phyloP scores from a whole-genome alignment of 1,140 invertebrate genomes.

The Drosophila tristis region DNA sequence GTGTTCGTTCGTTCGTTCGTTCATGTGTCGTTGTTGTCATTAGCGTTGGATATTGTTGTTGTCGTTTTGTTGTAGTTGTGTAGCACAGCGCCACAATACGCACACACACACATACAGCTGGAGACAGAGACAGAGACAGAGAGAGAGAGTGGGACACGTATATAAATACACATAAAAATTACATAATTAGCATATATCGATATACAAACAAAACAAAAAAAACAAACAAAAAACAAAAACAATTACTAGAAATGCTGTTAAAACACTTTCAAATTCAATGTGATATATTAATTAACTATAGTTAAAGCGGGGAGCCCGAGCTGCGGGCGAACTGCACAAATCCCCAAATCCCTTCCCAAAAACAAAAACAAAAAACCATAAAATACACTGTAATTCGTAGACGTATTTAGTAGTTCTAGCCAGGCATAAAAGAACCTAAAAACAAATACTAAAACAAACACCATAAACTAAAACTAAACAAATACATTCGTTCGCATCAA shows the following conservation, averaged over 20 bases:
- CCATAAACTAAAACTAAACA: constrained; percentile 38
- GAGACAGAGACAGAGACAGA: neutral
- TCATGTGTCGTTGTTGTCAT: constrained; percentile 51
- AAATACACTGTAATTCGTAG: constrained; percentile 53
- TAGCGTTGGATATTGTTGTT: constrained; percentile 10
- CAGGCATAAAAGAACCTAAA: constrained; percentile 60
- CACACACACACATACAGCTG: constrained; percentile 32
- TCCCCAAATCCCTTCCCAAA: constrained; percentile 9
- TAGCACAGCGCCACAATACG: constrained; percentile 51
- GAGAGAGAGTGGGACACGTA: neutral
- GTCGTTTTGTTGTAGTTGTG: constrained; percentile 40
- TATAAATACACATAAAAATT: constrained; percentile 4
- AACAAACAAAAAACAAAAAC: constrained; percentile 26
- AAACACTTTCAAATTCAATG: constrained; percentile 82
- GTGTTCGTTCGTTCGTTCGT: constrained; percentile 40
- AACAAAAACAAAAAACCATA: constrained; percentile 6
- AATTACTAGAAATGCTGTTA: constrained; percentile 79
- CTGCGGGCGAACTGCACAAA: constrained; percentile 1
- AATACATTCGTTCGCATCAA: constrained; percentile 55
- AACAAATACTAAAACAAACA: constrained; percentile 4
- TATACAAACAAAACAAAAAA: constrained; percentile 9
- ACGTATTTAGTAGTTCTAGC: constrained; percentile 71
- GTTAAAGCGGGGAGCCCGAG: constrained; percentile 22
- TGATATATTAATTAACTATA: constrained; percentile 79
- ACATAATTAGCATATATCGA: constrained; percentile 41